A percentile compares a stretch with the other conserved stretches of the same genome.
Conservation (phyloP, 2,113 vertebrate genomes). For the Lathamus discolor region DNA sequence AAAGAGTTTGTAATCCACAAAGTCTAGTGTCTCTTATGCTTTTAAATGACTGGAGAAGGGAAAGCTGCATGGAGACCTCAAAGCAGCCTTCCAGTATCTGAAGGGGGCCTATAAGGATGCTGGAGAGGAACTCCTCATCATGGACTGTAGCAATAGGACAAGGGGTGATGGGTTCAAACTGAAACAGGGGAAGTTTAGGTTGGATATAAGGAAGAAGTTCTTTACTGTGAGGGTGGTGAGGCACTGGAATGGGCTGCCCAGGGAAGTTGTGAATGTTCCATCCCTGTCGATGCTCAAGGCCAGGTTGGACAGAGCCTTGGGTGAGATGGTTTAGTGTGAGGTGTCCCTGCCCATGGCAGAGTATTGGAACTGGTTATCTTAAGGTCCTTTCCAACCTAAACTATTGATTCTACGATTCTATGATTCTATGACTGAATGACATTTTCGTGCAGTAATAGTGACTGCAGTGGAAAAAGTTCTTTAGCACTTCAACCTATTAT, state of each 20-base stretch:
- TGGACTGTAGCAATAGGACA: neutral
- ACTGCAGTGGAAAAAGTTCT: neutral
- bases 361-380: neutral
- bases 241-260: neutral
- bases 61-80: neutral
- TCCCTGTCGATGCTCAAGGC: neutral
- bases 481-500: neutral
- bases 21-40: neutral
- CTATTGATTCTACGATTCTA: neutral
- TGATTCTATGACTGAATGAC: neutral
- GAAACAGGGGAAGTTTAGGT: neutral
- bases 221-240: neutral
- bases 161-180: neutral
- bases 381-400: neutral
- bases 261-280: neutral
- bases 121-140: neutral
- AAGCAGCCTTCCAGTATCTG: neutral
- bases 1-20: rapidly evolving
- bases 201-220: neutral
- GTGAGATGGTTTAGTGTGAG: neutral
- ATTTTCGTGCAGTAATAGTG: neutral
- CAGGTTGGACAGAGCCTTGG: neutral
- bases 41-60: neutral
- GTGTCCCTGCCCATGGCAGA: neutral
- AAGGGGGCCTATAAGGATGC: neutral